These are phyloP conservation scores for Archips crataeganus DNA, from an alignment of 2,888 invertebrate species.

Conservation along the genomic window DNA sequence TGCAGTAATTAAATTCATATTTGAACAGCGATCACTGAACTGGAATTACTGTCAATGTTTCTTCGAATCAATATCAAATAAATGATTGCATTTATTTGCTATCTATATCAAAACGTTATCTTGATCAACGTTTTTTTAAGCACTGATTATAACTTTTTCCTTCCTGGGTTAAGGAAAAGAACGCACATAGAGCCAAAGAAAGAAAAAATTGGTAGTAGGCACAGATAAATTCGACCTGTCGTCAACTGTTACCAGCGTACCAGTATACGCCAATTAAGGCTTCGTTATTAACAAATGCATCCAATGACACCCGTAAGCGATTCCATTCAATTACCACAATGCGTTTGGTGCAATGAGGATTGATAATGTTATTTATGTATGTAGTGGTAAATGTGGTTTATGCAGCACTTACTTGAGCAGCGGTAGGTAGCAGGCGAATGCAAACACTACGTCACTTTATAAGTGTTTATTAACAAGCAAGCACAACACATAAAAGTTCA, in stretches of 20 bases:
- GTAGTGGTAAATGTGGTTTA: too few relatives aligned
- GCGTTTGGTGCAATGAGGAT: conserved; percentile 16
- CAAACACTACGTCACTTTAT: too few relatives aligned
- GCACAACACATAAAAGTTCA: too few relatives aligned
- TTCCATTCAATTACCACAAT: conserved; percentile 61
- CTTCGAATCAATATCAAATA: neutral
- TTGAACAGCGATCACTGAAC: neutral
- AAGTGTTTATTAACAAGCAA: too few relatives aligned
- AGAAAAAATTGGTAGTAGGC: neutral
- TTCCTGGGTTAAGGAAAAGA: neutral
- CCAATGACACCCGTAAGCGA: conserved; percentile 58
- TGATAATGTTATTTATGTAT: conserved; percentile 2
- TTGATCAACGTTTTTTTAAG: neutral
- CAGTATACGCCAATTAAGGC: conserved; percentile 36
- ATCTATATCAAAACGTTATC: conserved; percentile 4
- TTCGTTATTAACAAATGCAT: conserved; percentile 57
- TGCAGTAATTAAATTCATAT: neutral
- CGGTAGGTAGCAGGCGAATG: too few relatives aligned
- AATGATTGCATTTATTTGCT: conserved; percentile 10
- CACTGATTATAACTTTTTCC: neutral
- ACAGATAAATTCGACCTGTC: neutral
- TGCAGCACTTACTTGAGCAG: too few relatives aligned
- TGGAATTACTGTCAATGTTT: neutral
- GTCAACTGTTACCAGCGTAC: neutral
- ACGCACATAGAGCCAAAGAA: neutral